Percentiles rank a stretch among this genome's conserved stretches.
These are phyloP conservation scores for Ceratitis capitata DNA, from an alignment of 1,140 invertebrate species.

Conservation along the genomic window DNA sequence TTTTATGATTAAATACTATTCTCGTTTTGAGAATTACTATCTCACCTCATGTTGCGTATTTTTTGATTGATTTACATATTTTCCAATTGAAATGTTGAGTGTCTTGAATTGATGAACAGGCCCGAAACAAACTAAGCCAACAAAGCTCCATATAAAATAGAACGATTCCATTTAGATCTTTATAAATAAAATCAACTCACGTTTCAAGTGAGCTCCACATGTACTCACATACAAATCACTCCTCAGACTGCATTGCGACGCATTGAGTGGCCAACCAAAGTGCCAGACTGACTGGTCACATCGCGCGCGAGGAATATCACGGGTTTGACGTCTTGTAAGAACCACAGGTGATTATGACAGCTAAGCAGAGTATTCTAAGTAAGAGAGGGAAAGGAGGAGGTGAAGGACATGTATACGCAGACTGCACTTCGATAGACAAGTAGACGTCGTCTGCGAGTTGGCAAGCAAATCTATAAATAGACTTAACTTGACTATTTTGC, in stretches of 20 bases:
- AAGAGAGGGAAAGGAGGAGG: neutral
- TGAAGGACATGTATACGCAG: neutral
- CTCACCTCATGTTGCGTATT: neutral
- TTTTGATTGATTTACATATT: neutral
- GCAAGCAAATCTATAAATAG: neutral
- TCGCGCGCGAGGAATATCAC: neutral
- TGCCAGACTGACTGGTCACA: neutral
- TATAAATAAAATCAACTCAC: neutral
- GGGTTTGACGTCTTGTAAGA: neutral
- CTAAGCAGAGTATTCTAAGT: neutral
- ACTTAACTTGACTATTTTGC: neutral
- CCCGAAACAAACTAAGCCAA: neutral
- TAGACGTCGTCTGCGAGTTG: neutral
- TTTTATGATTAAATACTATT: too few relatives aligned
- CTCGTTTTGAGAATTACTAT: too few relatives aligned
- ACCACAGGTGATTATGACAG: constrained; percentile 38
- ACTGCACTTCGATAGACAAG: constrained; percentile 15
- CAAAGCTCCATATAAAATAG: neutral
- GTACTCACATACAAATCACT: neutral
- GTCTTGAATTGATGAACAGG: neutral
- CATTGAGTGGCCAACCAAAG: neutral
- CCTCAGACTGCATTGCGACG: constrained; percentile 12
- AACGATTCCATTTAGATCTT: neutral
- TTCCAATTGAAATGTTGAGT: neutral
- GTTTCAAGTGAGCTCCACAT: neutral